Percentiles rank a stretch among this genome's conserved stretches.
phyloP scores from a whole-genome alignment of 2,797 vertebrate genomes.

The Brachyalestes nurse region DNA sequence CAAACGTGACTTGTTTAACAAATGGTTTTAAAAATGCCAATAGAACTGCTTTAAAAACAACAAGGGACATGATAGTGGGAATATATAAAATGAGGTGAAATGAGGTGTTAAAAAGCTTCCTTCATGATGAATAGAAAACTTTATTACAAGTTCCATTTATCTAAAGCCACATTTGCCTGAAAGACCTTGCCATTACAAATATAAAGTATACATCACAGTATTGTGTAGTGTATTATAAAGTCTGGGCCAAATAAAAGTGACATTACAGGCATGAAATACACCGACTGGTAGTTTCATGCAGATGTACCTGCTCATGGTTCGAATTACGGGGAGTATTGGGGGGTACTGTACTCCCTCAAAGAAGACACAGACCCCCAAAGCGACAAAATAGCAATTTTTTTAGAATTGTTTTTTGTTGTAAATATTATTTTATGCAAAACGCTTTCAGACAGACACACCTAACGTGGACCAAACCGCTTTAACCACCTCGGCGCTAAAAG shows the following conservation, averaged over 20 bases:
- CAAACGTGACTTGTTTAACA: neutral
- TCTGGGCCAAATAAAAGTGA: neutral
- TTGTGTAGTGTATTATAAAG: neutral
- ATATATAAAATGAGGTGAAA: neutral
- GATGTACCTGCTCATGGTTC: slow-evolving; percentile 90
- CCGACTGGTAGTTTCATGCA: neutral
- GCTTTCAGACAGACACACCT: too few species aligned
- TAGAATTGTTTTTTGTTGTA: too few species aligned
- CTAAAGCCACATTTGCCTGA: neutral
- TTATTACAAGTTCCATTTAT: slow-evolving; percentile 6
- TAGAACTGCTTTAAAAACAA: neutral
- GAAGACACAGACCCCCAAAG: too few species aligned
- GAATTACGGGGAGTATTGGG: too few species aligned
- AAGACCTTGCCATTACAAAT: neutral
- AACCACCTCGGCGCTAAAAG: too few species aligned
- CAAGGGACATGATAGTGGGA: too few species aligned
- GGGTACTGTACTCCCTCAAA: too few species aligned
- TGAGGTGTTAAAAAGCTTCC: neutral
- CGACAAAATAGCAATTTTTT: too few species aligned
- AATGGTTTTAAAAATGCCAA: neutral
- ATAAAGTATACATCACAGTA: neutral
- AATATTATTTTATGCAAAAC: too few species aligned
- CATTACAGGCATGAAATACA: neutral
- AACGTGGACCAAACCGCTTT: too few species aligned
- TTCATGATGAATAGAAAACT: neutral